Percentiles rank a stretch among this genome's conserved stretches.
These are phyloP conservation scores for Asteroscopus sphinx DNA, from an alignment of 2,888 invertebrate species.

Conservation along the genomic window DNA sequence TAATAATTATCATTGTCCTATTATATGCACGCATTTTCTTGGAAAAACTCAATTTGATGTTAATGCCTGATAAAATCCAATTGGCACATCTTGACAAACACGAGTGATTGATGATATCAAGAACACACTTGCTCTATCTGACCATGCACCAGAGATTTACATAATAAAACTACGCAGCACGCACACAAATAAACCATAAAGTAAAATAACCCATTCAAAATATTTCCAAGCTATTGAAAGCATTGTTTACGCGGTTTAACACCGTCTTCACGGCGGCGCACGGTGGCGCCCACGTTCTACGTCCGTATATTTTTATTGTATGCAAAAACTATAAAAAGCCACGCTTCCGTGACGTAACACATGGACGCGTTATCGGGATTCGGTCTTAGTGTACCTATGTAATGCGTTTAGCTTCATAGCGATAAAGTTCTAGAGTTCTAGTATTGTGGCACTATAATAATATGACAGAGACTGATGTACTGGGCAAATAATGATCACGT, in stretches of 20 bases:
- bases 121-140: conserved; percentile 8
- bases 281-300: conserved; percentile 12
- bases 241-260: conserved; percentile 7
- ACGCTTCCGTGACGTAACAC: conserved; percentile 37
- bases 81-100: not conserved
- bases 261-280: too few relatives aligned
- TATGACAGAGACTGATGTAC: not conserved
- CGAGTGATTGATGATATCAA: too few relatives aligned
- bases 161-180: conserved; percentile 14
- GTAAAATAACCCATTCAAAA: conserved; percentile 22
- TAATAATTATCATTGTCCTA: too few relatives aligned
- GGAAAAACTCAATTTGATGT: too few relatives aligned
- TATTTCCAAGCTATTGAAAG: conserved; percentile 9
- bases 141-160: conserved; percentile 5
- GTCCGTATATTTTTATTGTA: conserved; percentile 47
- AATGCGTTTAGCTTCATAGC: conserved; percentile 41
- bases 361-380: conserved; percentile 46
- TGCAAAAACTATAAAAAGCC: conserved; percentile 41
- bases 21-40: too few relatives aligned
- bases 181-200: conserved; percentile 15
- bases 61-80: not conserved
- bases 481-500: conserved; percentile 24
- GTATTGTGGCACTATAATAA: conserved; percentile 6
- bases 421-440: conserved; percentile 17
- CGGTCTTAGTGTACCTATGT: conserved; percentile 17